Conservation (phyloP, 2,888 invertebrate species). For the Pseudeuparius sepicola region DNA sequence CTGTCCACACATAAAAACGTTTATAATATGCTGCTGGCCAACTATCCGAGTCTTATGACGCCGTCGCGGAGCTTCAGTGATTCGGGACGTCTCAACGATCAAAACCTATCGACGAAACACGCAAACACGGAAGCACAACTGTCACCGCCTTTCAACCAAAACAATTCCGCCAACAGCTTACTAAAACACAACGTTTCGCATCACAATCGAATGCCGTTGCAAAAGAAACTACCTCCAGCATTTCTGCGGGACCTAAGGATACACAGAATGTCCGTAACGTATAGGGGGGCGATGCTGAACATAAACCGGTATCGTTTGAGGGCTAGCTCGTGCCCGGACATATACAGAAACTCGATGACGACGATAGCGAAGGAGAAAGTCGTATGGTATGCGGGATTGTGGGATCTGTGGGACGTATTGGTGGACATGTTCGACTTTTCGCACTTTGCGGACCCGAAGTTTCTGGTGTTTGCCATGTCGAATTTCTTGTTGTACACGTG, state of each 20-base stretch:
- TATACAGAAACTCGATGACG: slow-evolving; percentile 77
- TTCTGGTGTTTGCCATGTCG: slow-evolving; percentile 72
- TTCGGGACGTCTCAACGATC: slow-evolving; percentile 44
- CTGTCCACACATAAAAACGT: slow-evolving; percentile 59
- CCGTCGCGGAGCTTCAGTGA: slow-evolving; percentile 68
- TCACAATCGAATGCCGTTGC: slow-evolving; percentile 26
- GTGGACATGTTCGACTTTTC: slow-evolving; percentile 74
- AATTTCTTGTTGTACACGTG: slow-evolving; percentile 87
- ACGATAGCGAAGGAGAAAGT: slow-evolving; percentile 73
- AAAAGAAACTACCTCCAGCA: slow-evolving; percentile 43
- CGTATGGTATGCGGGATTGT: slow-evolving; percentile 62
- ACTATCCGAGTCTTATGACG: slow-evolving; percentile 63
- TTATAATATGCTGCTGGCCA: slow-evolving; percentile 61
- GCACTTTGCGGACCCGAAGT: slow-evolving; percentile 63
- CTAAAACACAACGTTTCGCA: slow-evolving; percentile 43
- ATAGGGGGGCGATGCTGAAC: slow-evolving; percentile 78
- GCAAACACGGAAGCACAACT: slow-evolving; percentile 34
- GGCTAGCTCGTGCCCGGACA: slow-evolving; percentile 85
- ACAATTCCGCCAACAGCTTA: slow-evolving; percentile 43
- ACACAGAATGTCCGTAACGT: slow-evolving; percentile 70
- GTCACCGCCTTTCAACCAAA: slow-evolving; percentile 31
- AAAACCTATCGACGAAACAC: slow-evolving; percentile 29
- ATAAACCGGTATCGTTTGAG: slow-evolving; percentile 69
- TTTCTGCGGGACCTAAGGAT: slow-evolving; percentile 64
- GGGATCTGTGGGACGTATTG: slow-evolving; percentile 68